Evolutionary conservation across 2,797 vertebrate species (phyloP).

Genomic region (Sebastiscus albofasciatus): DNA sequence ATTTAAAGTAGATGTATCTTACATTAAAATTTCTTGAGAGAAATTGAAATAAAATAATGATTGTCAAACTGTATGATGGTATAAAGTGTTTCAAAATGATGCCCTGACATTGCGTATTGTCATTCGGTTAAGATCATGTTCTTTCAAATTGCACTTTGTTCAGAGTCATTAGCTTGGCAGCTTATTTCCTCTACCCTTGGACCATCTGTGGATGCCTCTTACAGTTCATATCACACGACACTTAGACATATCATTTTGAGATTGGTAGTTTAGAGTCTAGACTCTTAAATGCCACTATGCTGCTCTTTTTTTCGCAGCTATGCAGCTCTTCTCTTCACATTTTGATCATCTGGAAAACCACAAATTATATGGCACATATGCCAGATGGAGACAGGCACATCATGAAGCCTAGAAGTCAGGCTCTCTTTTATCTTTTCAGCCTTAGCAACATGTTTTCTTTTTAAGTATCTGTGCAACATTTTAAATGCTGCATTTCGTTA

Average conservation of each 20-base stretch:
- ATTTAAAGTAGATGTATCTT: neutral
- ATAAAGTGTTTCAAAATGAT: neutral
- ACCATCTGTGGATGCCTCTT: neutral
- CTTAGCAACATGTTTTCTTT: neutral
- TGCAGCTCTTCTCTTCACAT: neutral
- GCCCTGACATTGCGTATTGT: no score
- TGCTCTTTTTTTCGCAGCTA: neutral
- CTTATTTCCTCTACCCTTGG: neutral
- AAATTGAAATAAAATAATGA: neutral
- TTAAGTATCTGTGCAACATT: neutral
- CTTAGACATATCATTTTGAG: constrained; percentile 12
- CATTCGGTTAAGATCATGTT: neutral
- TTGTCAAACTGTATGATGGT: neutral
- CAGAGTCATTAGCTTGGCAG: neutral
- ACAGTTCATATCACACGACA: neutral
- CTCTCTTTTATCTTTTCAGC: neutral
- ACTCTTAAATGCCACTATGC: neutral
- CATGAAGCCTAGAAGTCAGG: neutral
- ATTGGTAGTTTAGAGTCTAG: neutral
- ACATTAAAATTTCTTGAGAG: neutral
- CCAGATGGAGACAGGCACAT: neutral
- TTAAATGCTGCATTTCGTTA: neutral
- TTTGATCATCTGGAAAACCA: neutral
- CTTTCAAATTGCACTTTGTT: neutral
- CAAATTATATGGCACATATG: neutral